A percentile compares a stretch with the other conserved stretches of the same genome.
Evolutionary conservation across 2,888 invertebrate genomes (phyloP).

Genomic region (Cheilosia impressa): DNA sequence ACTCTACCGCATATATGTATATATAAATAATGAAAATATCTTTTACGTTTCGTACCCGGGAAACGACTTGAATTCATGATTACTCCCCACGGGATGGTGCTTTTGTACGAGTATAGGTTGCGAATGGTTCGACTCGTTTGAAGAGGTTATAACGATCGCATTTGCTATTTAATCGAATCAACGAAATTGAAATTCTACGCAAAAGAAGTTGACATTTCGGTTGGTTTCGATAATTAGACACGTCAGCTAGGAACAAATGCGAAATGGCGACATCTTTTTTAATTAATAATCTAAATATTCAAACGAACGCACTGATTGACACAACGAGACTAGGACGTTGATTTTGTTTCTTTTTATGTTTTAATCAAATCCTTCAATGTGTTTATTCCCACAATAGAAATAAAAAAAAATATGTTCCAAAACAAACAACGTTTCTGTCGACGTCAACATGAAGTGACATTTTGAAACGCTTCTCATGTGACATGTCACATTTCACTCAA

Average conservation of each 20-base stretch:
- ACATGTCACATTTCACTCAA: too few species aligned
- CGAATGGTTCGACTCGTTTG: background rate
- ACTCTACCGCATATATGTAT: background rate
- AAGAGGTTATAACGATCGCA: background rate
- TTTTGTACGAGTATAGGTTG: background rate
- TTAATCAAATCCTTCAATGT: too few species aligned
- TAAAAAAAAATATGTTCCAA: too few species aligned
- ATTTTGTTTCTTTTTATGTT: too few species aligned
- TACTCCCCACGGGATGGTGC: slow-evolving; percentile 36
- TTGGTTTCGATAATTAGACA: background rate
- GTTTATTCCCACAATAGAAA: too few species aligned
- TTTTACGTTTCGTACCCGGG: slow-evolving; percentile 48
- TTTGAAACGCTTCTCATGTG: too few species aligned
- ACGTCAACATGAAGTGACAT: too few species aligned
- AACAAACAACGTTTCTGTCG: too few species aligned
- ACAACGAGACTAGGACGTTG: too few species aligned
- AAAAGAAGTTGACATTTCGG: background rate
- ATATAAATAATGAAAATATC: slow-evolving; percentile 49
- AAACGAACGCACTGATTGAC: too few species aligned
- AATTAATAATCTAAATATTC: background rate
- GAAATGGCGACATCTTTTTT: background rate
- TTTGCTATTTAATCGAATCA: background rate
- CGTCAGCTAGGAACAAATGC: background rate
- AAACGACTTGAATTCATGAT: slow-evolving; percentile 66
- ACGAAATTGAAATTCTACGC: background rate